Conservation (phyloP, 1,140 invertebrate genomes). For the Aphelenchoides fujianensis region DNA sequence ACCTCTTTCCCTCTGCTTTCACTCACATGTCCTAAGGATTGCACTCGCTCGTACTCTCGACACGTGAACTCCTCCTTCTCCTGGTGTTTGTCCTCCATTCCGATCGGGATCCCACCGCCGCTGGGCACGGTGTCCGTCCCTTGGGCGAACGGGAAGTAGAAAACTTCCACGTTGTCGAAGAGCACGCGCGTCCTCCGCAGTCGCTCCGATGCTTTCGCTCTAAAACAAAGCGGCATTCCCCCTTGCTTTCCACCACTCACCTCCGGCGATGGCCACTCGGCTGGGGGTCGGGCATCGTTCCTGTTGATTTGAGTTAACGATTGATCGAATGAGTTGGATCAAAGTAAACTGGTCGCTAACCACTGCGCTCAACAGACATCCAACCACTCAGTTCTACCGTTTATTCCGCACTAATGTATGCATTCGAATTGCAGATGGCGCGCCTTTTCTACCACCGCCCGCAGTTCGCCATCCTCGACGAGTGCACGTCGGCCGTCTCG, state of each 20-base stretch:
- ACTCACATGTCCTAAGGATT: neutral
- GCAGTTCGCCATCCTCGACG: conserved; percentile 95
- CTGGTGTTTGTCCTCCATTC: conserved; percentile 9
- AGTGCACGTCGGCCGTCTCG: conserved; percentile 91
- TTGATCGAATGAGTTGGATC: too few species aligned
- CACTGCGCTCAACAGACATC: too few species aligned
- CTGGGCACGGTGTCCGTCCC: neutral
- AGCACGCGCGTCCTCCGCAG: neutral
- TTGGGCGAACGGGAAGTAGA: neutral
- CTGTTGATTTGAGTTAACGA: neutral
- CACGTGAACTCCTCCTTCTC: neutral
- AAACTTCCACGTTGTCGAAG: conserved; percentile 3
- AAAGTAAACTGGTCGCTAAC: too few species aligned
- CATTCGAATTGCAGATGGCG: conserved; percentile 75
- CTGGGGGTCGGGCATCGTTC: neutral
- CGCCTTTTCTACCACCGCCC: conserved; percentile 91
- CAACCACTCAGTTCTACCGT: too few species aligned
- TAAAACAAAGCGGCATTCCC: neutral
- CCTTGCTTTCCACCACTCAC: neutral
- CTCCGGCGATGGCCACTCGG: neutral
- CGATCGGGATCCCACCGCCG: neutral
- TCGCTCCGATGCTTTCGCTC: neutral
- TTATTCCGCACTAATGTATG: neutral
- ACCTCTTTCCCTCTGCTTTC: neutral
- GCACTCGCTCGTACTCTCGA: neutral